Evolutionary conservation across 2,113 vertebrate genomes (phyloP).

Genomic region (Candoia aspera): DNA sequence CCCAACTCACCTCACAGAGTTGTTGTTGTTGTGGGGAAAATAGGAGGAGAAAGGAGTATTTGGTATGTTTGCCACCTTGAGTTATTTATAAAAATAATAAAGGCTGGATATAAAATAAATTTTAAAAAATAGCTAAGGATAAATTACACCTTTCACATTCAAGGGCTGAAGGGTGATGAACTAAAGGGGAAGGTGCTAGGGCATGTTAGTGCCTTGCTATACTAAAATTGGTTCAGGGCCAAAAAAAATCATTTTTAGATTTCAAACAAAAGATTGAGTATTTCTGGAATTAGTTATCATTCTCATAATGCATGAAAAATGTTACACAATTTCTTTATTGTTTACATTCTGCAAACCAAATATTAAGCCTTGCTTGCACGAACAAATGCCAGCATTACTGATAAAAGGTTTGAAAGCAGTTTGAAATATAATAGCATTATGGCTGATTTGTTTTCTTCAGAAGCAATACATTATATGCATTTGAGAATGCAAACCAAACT

Average conservation of each 20-base stretch:
- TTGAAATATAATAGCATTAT: not conserved
- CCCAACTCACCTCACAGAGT: no score
- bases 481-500: constrained; percentile 35
- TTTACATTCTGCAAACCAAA: not conserved
- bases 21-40: no score
- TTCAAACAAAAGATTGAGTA: not conserved
- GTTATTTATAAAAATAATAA: no score
- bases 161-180: not conserved
- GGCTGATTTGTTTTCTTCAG: not conserved
- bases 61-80: no score
- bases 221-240: not conserved
- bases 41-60: no score
- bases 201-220: not conserved
- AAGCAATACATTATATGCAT: constrained; percentile 4
- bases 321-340: not conserved
- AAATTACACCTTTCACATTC: not conserved
- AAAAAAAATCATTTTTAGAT: not conserved
- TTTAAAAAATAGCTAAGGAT: not conserved
- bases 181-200: not conserved
- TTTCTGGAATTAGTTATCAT: not conserved
- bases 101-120: no score
- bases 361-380: not conserved
- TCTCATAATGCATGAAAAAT: not conserved
- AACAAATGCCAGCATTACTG: not conserved
- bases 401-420: not conserved